Evolutionary conservation across 92 coral and sea anemone genomes (phyloP), one percentile per base, ranked within the genome.

Genomic region (Phymanthus crucifer): DNA sequence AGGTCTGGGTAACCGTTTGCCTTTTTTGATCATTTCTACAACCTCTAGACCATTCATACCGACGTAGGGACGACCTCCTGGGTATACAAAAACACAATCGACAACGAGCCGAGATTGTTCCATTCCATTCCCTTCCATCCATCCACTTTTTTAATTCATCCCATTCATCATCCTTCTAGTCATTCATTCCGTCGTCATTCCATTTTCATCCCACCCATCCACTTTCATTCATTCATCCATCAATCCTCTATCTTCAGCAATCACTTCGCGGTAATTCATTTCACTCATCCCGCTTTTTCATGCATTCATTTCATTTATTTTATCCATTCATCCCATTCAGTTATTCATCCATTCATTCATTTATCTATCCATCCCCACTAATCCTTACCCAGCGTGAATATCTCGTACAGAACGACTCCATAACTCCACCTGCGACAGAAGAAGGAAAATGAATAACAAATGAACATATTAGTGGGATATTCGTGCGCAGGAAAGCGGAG

Each of bases 21-120:
- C 78, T 71, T 57, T n/a, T 46, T 34, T 71, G 54, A 80, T 72
- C 54, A 72, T 71, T 16, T 80, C 78, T 17, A 80, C 50, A 10
- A 80, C 78, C 52, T 80, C 78, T 33, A 71, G 24, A 23, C 85
- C 85, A 23, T 24, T 72, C 85, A 80, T 80, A 23, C 78, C 85
- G 32, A 52, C 67, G 43, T 80, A 80, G 3, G 85, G 85, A 18
- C 31, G 70, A 80, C 85, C 78, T 16, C 85, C 85, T 80, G 58
- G 33, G 40, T 43, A 43, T 43, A 43, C 14, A 43, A n/a, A n/a
- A 4, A 43, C 48, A 35, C 2, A 13, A 35, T 32, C n/a, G 6
- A 76, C 33, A 31, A 40, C 2, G 21, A 18, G 24, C 31, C 0
- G 13, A 71, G 37, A 13, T 34, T 21, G n/a, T n/a, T n/a, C n/a